Evolutionary conservation across 2,113 vertebrate genomes (phyloP), one percentile per base, ranked within the genome.

Genomic region (Fulica atra): DNA sequence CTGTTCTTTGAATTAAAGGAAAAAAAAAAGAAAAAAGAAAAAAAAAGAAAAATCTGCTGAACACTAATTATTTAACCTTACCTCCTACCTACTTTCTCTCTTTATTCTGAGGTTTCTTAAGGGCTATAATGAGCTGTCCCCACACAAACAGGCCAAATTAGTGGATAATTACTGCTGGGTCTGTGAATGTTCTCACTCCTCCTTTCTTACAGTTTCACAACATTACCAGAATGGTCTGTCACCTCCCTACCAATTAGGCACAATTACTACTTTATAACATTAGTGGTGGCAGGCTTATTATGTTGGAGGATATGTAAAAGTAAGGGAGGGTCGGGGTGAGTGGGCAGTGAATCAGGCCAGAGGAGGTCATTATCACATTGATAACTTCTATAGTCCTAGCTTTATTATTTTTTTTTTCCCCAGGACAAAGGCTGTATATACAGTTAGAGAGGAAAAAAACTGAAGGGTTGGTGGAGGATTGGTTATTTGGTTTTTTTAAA

Each of bases 181-280:
- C 98, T 98, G 98, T 98, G 98, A 98, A 98, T 97, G 98, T 98
- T 98, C 98, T 98, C 98, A 98, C 98, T 98, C 98, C 98, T 98
- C 96, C 98, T 98, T 98, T 98, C 98, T 98, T 98, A 97, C 88
- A 98, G 98, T 98, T 98, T 98, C 97, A 98, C 98, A 98, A 98
- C 98, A 98, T 98, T 99, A 98, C 98, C 96, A 99, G 98, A 99
- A 99, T 98, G 98, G 98, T 98, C 98, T 98, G 98, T 99, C 99
- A 98, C 99, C 99, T 99, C 99, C 99, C 98, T 99, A 98, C 99
- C 99, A 99, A 99, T 99, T 99, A 99, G 98, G 99, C 98, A 99
- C 99, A 99, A 99, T 99, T 99, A 99, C 99, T 98, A 98, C 98
- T 99, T 98, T 99, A 98, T 98, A 99, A 98, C 98, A 98, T 98